Base-by-base conservation (phyloP, 1,140 invertebrate species). In the Sminthurides bifidus region DNA sequence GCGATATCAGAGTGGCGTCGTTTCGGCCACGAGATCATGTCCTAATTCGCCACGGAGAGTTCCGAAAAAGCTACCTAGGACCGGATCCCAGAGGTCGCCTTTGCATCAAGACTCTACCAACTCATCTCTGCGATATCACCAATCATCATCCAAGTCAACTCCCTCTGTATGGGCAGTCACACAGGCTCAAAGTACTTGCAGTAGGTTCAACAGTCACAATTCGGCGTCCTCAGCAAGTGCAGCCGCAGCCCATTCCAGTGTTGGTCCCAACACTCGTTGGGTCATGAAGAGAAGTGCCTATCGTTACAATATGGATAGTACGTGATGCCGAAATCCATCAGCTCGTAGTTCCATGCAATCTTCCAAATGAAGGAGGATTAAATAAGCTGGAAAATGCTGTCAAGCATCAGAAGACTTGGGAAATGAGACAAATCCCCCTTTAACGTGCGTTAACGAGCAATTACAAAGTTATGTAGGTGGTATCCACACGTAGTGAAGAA, bases 241-340 rank as follows among this genome's bases (percentile, higher is more conserved):
- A 31, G 12, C 31, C 26, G 8, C 19, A 29, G 19, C 43, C 15
- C 24, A 54, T 27, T 50, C 14, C 31, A 12, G 52, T 29, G 29
- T 40, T 12, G 37, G 49, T 59, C 31, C 59, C 21, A 58, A 53
- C 24, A 64, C 63, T 44, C 53, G 63, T 8, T 64, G 63, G 63
- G 57, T 64, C 21, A 64, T 64, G 63, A 64, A 64, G 37, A 58
- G 63, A 48, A 64, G 63, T 38, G 59, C 63, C 27, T 64, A 59
- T 38, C 52, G 48, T 49, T 64, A 61, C 48, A 50, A 52, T 24
- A 54, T 64, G 54, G 59, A 64, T n/a, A 55, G 56, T 51, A 40
- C 31, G 19, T 57, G 38, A 57, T 19, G 30, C 5, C 6, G 15
- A 41, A 41, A 41, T 35, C n/a, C n/a, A n/a, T n/a, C n/a, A n/a